phyloP scores from a whole-genome alignment of 2,888 invertebrate species.

The Caenorhabditis sp. region DNA sequence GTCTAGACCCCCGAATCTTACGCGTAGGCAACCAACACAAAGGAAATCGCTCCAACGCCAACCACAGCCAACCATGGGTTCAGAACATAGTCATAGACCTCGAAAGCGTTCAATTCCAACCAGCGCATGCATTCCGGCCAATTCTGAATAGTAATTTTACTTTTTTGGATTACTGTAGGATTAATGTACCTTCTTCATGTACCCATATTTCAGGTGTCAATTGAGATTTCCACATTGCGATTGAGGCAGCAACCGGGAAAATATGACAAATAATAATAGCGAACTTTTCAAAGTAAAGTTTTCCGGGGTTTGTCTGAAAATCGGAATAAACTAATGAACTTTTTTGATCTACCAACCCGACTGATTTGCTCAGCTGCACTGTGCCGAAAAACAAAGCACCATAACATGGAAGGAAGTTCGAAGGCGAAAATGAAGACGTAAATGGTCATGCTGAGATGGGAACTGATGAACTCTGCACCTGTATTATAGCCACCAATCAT shows the following conservation, averaged over 20 bases:
- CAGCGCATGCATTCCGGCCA: constrained; percentile 41
- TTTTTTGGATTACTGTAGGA: constrained; percentile 1
- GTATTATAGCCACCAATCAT: constrained; percentile 28
- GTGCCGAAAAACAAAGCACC: constrained; percentile 22
- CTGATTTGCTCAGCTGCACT: constrained; percentile 4
- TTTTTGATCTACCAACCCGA: neutral
- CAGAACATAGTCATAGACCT: constrained; percentile 39
- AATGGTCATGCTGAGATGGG: constrained; percentile 33
- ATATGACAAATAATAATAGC: neutral
- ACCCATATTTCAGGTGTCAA: constrained; percentile 14
- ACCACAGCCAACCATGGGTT: constrained; percentile 35
- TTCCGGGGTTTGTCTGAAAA: neutral
- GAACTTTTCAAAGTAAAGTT: constrained; percentile 8
- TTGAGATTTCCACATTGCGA: constrained; percentile 4
- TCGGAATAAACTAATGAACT: too few species aligned
- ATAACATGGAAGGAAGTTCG: constrained; percentile 8
- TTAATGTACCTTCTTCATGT: neutral
- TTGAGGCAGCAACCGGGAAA: constrained; percentile 2
- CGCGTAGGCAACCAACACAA: constrained; percentile 7
- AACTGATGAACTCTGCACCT: constrained; percentile 1
- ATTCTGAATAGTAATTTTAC: constrained; percentile 35
- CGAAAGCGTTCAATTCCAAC: constrained; percentile 15
- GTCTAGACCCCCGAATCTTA: too few species aligned
- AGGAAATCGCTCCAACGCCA: constrained; percentile 21
- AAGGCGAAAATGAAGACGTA: constrained; percentile 16